Evolutionary conservation across 2,113 vertebrate genomes (phyloP).

Genomic region (Oceanites oceanicus): DNA sequence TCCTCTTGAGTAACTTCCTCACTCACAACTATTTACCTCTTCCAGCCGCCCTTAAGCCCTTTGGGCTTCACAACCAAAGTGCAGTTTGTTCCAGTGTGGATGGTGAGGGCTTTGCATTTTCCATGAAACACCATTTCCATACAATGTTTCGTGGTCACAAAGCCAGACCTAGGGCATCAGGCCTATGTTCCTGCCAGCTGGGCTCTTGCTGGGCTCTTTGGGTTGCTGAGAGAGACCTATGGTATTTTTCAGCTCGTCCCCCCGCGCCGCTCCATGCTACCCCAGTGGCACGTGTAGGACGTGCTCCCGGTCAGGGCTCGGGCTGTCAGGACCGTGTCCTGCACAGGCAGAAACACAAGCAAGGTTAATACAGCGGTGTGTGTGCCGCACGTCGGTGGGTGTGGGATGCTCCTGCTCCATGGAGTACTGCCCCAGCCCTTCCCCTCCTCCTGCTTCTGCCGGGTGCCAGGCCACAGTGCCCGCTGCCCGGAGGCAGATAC

Average conservation of each 20-base stretch:
- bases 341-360: background rate
- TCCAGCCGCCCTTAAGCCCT: background rate
- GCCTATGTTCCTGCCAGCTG: background rate
- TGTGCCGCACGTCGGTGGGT: background rate
- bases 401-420: background rate
- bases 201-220: background rate
- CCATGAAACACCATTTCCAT: background rate
- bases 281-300: background rate
- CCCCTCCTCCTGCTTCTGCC: background rate
- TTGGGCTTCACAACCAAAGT: background rate
- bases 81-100: background rate
- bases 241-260: background rate
- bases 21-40: background rate
- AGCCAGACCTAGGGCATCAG: background rate
- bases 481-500: background rate
- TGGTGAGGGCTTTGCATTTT: background rate
- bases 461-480: background rate
- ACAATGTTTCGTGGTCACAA: background rate
- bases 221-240: background rate
- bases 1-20: background rate
- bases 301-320: background rate
- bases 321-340: background rate
- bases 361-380: background rate
- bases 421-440: background rate
- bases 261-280: rapidly evolving